Percentiles rank a stretch among this genome's conserved stretches.
Evolutionary conservation across 2,888 invertebrate species (phyloP).

Genomic region (Yponomeuta cagnagella): DNA sequence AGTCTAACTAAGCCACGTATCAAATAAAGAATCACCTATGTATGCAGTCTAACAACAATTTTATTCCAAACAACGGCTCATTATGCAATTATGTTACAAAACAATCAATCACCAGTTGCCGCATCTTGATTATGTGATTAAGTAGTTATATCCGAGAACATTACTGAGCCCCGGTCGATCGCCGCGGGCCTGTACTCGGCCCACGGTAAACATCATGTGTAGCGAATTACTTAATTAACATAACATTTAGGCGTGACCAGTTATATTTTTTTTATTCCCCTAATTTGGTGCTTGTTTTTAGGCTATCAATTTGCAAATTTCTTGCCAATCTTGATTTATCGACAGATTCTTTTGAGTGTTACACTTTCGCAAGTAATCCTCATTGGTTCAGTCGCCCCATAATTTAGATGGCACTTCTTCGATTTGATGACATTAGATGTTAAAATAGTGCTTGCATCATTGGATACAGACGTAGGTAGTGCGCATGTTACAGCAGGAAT

Average conservation of each 20-base stretch:
- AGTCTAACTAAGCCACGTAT: background rate
- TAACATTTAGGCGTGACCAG: slow-evolving; percentile 12
- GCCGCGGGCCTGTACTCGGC: background rate
- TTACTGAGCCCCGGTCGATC: background rate
- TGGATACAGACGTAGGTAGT: background rate
- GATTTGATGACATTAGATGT: background rate
- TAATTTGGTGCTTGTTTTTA: background rate
- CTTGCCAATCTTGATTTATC: background rate
- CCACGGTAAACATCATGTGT: slow-evolving; percentile 19
- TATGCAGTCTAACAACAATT: slow-evolving; percentile 6
- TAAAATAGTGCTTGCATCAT: background rate
- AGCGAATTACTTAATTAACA: slow-evolving; percentile 13
- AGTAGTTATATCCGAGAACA: slow-evolving; percentile 34
- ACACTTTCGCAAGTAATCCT: background rate
- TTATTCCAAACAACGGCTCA: slow-evolving; percentile 24
- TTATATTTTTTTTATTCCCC: background rate
- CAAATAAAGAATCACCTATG: background rate
- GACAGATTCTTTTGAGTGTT: background rate
- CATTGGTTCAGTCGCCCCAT: background rate
- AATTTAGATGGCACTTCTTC: background rate
- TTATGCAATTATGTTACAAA: slow-evolving; percentile 31
- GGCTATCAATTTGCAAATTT: background rate
- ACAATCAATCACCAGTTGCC: slow-evolving; percentile 35
- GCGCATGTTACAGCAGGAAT: background rate
- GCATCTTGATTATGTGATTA: slow-evolving; percentile 61